Conservation (phyloP, 2,888 invertebrate species). For the Lissocephala sabroskyi region DNA sequence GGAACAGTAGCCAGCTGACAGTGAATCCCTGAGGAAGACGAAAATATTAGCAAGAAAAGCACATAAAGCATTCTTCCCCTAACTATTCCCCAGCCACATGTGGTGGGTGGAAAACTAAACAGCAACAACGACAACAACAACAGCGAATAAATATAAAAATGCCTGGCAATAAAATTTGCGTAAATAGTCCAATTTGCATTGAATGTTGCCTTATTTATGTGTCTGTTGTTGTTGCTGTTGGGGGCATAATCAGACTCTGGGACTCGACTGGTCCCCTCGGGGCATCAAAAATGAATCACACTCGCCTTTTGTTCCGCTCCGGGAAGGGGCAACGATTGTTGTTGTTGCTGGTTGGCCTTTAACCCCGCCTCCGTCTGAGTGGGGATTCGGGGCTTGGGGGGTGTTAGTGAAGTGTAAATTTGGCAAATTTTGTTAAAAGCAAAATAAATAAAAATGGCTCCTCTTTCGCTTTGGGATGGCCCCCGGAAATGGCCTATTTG, state of each 20-base stretch:
- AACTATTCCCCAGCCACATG: neutral
- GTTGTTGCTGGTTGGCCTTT: constrained; percentile 11
- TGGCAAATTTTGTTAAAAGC: constrained; percentile 59
- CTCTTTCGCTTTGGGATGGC: neutral
- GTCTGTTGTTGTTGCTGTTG: constrained; percentile 2
- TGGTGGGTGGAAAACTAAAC: neutral
- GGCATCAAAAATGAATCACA: constrained; percentile 5
- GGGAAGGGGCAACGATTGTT: constrained; percentile 3
- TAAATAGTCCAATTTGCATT: constrained; percentile 69
- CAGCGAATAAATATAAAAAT: constrained; percentile 12
- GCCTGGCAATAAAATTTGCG: constrained; percentile 68
- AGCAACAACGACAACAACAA: constrained; percentile 15
- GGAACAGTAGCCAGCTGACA: constrained; percentile 43
- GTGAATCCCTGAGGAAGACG: constrained; percentile 14
- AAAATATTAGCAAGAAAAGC: constrained; percentile 20
- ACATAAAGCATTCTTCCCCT: constrained; percentile 10
- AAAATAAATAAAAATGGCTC: constrained; percentile 22
- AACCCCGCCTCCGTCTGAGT: no score
- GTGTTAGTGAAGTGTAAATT: constrained; percentile 41
- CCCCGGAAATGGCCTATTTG: constrained; percentile 2
- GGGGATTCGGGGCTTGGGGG: neutral
- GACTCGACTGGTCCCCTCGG: neutral
- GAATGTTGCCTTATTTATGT: constrained; percentile 58
- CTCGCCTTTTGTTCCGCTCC: constrained; percentile 4
- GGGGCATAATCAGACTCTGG: constrained; percentile 4